A percentile compares a stretch with the other conserved stretches of the same genome.
phyloP scores from a whole-genome alignment of 2,113 vertebrate genomes.

The Dicentrarchus labrax region DNA sequence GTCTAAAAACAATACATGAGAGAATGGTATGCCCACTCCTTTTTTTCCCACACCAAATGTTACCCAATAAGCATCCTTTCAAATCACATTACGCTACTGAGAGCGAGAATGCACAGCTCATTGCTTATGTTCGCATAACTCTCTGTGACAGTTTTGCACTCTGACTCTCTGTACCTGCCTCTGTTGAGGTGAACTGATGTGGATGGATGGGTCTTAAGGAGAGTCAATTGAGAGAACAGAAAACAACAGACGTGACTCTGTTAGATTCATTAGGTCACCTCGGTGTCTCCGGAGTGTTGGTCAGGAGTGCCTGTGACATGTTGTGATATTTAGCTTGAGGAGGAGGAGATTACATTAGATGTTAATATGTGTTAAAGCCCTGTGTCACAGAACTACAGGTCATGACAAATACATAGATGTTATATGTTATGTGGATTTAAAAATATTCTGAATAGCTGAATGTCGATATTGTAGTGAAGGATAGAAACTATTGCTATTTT shows the following conservation, averaged over 20 bases:
- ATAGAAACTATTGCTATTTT: background rate
- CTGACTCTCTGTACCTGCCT: slow-evolving; percentile 8
- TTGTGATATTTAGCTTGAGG: slow-evolving; percentile 3
- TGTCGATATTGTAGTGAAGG: background rate
- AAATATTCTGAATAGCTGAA: background rate
- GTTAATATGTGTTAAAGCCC: slow-evolving; percentile 10
- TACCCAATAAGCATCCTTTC: slow-evolving; percentile 25
- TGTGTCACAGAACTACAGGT: background rate
- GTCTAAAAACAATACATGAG: slow-evolving; percentile 17
- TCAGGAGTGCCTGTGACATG: background rate
- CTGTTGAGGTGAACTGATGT: slow-evolving; percentile 32
- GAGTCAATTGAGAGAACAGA: slow-evolving; percentile 28
- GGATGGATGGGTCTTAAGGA: slow-evolving; percentile 17
- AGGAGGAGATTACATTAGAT: background rate
- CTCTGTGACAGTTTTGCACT: slow-evolving; percentile 11
- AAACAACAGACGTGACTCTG: slow-evolving; percentile 28
- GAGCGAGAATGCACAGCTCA: slow-evolving; percentile 16
- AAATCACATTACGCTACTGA: slow-evolving; percentile 15
- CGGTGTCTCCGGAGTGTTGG: background rate
- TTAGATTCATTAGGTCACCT: slow-evolving; percentile 29
- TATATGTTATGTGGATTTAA: background rate
- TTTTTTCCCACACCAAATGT: slow-evolving; percentile 42
- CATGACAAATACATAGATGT: background rate
- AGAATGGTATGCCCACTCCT: slow-evolving; percentile 34
- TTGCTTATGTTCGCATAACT: slow-evolving; percentile 9